Percentiles rank a stretch among this genome's conserved stretches.
Conservation (phyloP, 92 coral and sea anemone genomes). For the Phenganax marumi region DNA sequence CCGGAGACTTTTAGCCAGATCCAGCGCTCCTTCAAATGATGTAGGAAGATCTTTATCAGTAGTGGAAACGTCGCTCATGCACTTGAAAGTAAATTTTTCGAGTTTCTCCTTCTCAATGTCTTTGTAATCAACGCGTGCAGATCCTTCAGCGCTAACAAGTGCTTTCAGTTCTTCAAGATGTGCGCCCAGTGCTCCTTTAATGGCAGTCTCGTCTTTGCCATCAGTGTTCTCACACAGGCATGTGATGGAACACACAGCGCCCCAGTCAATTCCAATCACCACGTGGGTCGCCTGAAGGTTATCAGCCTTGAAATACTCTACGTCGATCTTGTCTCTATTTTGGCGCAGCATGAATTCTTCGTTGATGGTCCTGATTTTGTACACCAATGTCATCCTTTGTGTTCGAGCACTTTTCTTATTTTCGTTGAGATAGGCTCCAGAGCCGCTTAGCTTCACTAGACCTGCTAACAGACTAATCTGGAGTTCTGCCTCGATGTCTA, state of each 20-base stretch:
- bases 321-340: neutral
- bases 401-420: constrained; percentile 4
- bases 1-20: neutral
- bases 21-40: constrained; percentile 2
- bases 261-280: constrained; percentile 7
- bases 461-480: constrained; percentile 14
- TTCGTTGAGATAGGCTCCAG: neutral
- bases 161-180: constrained; percentile 4
- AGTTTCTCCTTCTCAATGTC: neutral
- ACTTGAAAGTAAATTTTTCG: constrained; percentile 1
- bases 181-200: neutral
- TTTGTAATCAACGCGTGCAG: neutral
- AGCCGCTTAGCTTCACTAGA: constrained; percentile 8
- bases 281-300: constrained; percentile 1
- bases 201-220: constrained; percentile 3
- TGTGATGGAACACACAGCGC: constrained; percentile 11
- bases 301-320: neutral
- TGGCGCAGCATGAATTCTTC: constrained; percentile 7
- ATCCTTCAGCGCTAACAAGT: neutral
- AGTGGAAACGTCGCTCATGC: neutral
- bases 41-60: constrained; percentile 9
- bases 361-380: constrained; percentile 6
- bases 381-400: neutral
- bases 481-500: neutral
- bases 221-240: neutral